These are phyloP conservation scores for Bugulina stolonifera DNA, from an alignment of 2,888 invertebrate species.

Conservation along the genomic window DNA sequence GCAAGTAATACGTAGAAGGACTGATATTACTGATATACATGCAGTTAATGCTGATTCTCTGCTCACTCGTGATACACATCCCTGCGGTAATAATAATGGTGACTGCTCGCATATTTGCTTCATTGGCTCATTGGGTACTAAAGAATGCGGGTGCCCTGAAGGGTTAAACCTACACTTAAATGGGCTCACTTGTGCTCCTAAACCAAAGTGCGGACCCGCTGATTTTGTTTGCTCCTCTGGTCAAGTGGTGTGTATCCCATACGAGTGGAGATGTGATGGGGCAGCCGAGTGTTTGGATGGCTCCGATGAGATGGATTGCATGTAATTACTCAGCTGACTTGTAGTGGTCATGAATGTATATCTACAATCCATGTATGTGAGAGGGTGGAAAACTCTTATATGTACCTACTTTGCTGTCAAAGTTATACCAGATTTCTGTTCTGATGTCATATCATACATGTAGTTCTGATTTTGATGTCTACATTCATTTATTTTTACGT, in stretches of 20 bases:
- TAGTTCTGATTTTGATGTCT: too few species aligned
- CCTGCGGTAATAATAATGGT: conserved; percentile 60
- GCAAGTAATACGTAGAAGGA: conserved; percentile 35
- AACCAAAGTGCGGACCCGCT: conserved; percentile 46
- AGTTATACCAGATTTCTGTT: too few species aligned
- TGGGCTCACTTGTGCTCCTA: conserved; percentile 60
- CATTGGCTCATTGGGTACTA: conserved; percentile 56
- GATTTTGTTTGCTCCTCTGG: conserved; percentile 86
- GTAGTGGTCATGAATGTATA: too few species aligned
- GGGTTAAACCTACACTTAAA: conserved; percentile 59
- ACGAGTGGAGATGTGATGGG: conserved; percentile 93
- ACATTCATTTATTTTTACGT: too few species aligned
- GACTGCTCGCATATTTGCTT: conserved; percentile 94
- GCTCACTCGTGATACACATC: conserved; percentile 36
- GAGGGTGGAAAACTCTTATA: too few species aligned
- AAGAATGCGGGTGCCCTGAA: conserved; percentile 70
- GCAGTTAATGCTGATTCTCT: conserved; percentile 42
- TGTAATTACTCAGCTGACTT: too few species aligned
- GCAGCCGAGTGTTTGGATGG: conserved; percentile 57
- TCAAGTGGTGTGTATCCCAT: conserved; percentile 68
- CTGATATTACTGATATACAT: conserved; percentile 63
- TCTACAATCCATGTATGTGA: too few species aligned
- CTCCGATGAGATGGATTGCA: conserved; percentile 48
- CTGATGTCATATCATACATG: too few species aligned
- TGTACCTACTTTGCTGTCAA: too few species aligned